Percentiles rank a stretch among this genome's conserved stretches.
Evolutionary conservation across 2,113 vertebrate genomes (phyloP).

Genomic region (Fulica atra): DNA sequence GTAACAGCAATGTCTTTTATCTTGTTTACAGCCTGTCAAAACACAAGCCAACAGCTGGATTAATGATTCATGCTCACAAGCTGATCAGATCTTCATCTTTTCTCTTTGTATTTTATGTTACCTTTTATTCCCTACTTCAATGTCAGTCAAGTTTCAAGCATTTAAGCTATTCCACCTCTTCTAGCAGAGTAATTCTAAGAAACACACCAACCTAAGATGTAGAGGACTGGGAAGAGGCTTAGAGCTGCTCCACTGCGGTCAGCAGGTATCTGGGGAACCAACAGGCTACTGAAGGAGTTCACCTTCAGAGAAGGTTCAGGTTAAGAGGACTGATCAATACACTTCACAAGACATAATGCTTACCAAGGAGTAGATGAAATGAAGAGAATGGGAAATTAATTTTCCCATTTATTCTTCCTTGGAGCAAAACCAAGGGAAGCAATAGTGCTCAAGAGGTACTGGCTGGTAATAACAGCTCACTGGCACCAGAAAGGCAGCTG

Average conservation of each 20-base stretch:
- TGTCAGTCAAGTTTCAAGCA: not conserved
- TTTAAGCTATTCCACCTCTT: not conserved
- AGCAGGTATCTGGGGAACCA: not conserved
- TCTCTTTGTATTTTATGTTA: not conserved
- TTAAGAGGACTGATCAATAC: not conserved
- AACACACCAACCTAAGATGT: rapidly evolving
- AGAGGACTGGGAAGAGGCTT: not conserved
- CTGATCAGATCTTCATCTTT: not conserved
- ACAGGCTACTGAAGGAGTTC: not conserved
- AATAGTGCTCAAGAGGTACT: rapidly evolving
- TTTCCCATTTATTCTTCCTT: not conserved
- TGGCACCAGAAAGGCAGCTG: not conserved
- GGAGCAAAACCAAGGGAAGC: not conserved
- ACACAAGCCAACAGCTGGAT: slow-evolving; percentile 28
- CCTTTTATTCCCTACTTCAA: not conserved
- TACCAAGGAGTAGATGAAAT: not conserved
- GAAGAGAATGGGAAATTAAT: rapidly evolving
- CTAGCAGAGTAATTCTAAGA: not conserved
- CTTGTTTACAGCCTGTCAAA: slow-evolving; percentile 87
- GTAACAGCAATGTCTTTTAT: slow-evolving; percentile 90
- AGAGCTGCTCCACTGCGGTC: not conserved
- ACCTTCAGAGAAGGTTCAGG: not conserved
- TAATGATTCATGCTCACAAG: not conserved
- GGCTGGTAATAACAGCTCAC: not conserved
- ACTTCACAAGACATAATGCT: rapidly evolving